Conservation (phyloP, 1,140 invertebrate species). For the Camponotus vicinus region DNA sequence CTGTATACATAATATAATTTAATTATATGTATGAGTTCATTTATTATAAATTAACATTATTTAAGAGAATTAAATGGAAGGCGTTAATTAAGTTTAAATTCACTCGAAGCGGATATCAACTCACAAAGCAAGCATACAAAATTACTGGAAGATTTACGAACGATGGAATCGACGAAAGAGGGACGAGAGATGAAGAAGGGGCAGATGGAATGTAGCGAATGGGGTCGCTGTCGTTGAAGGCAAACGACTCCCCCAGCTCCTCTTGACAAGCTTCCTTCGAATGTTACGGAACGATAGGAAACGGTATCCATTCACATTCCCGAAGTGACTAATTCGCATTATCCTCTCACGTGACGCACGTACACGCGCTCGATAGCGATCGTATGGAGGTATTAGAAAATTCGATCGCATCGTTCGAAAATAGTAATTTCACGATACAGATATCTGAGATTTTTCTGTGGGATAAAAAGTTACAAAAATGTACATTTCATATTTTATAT, state of each 20-base stretch:
- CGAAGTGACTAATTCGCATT: constrained; percentile 66
- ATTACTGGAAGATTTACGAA: constrained; percentile 27
- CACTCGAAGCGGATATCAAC: not conserved
- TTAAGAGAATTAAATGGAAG: not conserved
- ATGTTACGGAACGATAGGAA: constrained; percentile 46
- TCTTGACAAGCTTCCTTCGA: constrained; percentile 62
- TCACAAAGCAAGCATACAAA: constrained; percentile 45
- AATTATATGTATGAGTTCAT: not conserved
- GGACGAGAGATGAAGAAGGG: constrained; percentile 43
- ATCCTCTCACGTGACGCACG: constrained; percentile 49
- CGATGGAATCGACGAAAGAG: not conserved
- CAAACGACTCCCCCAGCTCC: constrained; percentile 76
- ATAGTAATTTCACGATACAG: not conserved
- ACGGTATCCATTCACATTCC: constrained; percentile 70
- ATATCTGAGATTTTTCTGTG: not conserved
- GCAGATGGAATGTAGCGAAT: constrained; percentile 83
- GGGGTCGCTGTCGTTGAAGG: constrained; percentile 84
- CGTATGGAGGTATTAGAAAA: not conserved
- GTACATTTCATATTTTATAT: not conserved
- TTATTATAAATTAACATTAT: not conserved
- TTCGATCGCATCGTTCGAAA: not conserved
- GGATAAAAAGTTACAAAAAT: not conserved
- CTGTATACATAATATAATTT: not conserved
- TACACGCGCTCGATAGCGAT: not conserved
- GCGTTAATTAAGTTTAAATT: not conserved